Conservation (phyloP, 2,888 invertebrate genomes). For the Sphecodes monilicornis region DNA sequence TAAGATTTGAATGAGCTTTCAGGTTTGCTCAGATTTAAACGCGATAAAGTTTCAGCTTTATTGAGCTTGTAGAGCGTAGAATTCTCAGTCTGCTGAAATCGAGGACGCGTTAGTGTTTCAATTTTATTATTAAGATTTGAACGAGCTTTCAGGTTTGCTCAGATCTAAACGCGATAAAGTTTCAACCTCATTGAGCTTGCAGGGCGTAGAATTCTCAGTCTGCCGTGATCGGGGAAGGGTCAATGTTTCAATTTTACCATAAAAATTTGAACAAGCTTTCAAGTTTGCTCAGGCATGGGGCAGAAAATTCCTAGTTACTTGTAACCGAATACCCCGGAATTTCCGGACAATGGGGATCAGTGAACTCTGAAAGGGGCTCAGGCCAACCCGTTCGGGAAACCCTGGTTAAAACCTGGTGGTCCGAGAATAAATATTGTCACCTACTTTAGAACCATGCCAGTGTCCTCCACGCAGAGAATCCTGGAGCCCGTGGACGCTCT, state of each 20-base stretch:
- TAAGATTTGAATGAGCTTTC: no score
- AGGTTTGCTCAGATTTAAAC: background rate
- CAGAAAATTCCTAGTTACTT: background rate
- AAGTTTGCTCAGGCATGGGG: background rate
- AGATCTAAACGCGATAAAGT: background rate
- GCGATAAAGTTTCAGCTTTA: no score
- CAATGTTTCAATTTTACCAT: no score
- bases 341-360: background rate
- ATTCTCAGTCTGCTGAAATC: no score
- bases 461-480: background rate
- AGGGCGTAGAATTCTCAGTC: background rate
- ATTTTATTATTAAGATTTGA: background rate
- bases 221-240: background rate
- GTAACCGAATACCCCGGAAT: background rate
- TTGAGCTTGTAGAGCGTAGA: no score
- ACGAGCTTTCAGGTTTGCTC: background rate
- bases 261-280: no score
- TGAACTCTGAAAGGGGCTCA: background rate
- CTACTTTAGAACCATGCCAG: slow-evolving; percentile 64
- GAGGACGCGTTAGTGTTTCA: background rate
- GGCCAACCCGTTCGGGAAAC: background rate
- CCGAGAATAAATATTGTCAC: slow-evolving; percentile 15
- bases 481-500: background rate
- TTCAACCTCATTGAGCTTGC: background rate
- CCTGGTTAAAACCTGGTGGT: background rate